Evolutionary conservation across 2,888 invertebrate species (phyloP), one percentile per base, ranked within the genome.

Genomic region (Sylvicola fuscatus): DNA sequence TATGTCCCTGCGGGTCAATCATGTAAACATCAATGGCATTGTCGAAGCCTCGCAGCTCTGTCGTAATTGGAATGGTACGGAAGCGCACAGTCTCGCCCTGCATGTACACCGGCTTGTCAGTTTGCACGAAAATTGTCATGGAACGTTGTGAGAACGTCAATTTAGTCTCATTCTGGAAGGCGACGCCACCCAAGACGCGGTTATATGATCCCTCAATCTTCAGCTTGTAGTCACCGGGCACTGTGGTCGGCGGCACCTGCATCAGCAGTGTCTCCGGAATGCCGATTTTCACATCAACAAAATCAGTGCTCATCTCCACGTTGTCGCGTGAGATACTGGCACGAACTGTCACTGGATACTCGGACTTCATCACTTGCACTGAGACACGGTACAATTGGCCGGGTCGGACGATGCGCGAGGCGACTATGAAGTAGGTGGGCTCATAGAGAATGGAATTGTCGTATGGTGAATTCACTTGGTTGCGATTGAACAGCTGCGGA

Each of bases 111-210:
- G 93, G 93, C 51, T 90, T 90, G 54, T 93, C 90, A 47, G 86
- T 74, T 58, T 92, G 92, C 44, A 95, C 81, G 53, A 93, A 90
- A 42, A 93, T 84, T 1, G 93, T 90, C 78, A 92, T 84, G 34
- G 90, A 87, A 28, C 92, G 68, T 46, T 79, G 78, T 0, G 84
- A 86, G 60, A 92, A 95, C 2, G 68, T 65, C 11, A 95, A 64
- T 39, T 71, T 62, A 0, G 89, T 87, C 53, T 90, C 89, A 50
- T 95, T 93, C 32, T 72, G 61, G 56, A 95, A 95, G 0, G 89
- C 83, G 36, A 80, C 72, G 1, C 92, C 92, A 6, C 87, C 87
- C 43, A 81, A 67, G 4, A 66, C 51, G 37, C 66, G 64, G 41
- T 55, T 50, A 53, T 72, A 77, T 27, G 75, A 61, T 0, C 87